phyloP scores from a whole-genome alignment of 1,140 invertebrate genomes.

The Euglossa dilemma region DNA sequence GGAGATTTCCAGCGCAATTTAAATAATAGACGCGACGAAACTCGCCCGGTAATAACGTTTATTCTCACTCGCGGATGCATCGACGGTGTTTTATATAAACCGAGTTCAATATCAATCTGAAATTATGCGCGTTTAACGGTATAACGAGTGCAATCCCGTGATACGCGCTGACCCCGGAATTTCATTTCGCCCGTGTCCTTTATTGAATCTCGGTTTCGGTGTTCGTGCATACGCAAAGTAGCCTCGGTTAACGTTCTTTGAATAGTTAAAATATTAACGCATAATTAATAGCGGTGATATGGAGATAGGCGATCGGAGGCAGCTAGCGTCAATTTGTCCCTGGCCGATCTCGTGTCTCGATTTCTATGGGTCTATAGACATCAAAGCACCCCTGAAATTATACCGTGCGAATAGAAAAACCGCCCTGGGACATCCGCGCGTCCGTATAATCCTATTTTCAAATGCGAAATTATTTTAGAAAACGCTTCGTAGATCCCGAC shows the following conservation, averaged over 20 bases:
- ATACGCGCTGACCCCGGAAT: background rate
- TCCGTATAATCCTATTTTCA: too few relatives aligned
- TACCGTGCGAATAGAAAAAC: too few relatives aligned
- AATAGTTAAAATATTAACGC: slow-evolving; percentile 2
- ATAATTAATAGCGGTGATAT: background rate
- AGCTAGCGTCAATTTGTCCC: too few relatives aligned
- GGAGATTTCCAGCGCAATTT: background rate
- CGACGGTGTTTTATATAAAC: background rate
- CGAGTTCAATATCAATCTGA: slow-evolving; percentile 27
- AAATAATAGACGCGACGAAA: background rate
- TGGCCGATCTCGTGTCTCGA: too few relatives aligned
- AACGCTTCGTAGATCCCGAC: too few relatives aligned
- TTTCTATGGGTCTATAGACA: too few relatives aligned
- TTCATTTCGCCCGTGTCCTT: background rate
- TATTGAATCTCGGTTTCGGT: background rate
- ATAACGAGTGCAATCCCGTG: slow-evolving; percentile 17
- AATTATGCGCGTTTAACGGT: slow-evolving; percentile 24
- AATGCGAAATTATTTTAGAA: too few relatives aligned
- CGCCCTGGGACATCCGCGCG: too few relatives aligned
- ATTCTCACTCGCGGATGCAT: background rate
- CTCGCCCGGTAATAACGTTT: background rate
- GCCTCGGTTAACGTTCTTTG: background rate
- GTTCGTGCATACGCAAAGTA: background rate
- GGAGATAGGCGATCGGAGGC: background rate
- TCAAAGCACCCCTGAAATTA: too few relatives aligned